Conservation (phyloP, 2,797 vertebrate species). For the Pseudochaenichthys georgianus region DNA sequence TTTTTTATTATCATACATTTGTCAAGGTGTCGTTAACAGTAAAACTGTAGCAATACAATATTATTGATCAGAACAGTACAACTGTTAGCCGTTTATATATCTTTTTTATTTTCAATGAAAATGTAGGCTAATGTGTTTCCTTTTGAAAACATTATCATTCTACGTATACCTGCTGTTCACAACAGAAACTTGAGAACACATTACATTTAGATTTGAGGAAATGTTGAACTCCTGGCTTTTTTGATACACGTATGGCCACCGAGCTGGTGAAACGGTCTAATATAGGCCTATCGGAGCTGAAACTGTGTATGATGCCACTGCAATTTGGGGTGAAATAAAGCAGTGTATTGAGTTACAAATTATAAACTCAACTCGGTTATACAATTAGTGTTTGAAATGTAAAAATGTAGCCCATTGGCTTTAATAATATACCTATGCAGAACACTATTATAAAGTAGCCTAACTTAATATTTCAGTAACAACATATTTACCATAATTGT, state of each 20-base stretch:
- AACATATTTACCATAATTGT: background rate
- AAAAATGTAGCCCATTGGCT: background rate
- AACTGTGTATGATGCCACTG: too few relatives aligned
- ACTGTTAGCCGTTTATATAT: background rate
- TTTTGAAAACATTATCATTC: fast-evolving
- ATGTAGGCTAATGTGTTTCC: background rate
- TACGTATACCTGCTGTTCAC: background rate
- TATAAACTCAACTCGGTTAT: background rate
- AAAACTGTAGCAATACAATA: too few relatives aligned
- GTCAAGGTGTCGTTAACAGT: too few relatives aligned
- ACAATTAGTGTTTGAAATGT: background rate
- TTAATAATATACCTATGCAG: too few relatives aligned
- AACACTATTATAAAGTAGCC: too few relatives aligned
- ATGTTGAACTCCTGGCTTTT: background rate
- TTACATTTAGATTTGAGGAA: too few relatives aligned
- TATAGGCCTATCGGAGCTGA: too few relatives aligned
- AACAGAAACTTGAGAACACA: background rate
- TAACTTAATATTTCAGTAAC: background rate
- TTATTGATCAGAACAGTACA: too few relatives aligned
- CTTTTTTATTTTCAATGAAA: background rate
- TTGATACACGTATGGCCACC: too few relatives aligned
- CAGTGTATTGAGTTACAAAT: too few relatives aligned
- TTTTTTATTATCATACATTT: background rate
- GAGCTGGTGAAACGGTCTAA: background rate
- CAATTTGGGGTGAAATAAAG: background rate